phyloP scores from a whole-genome alignment of 2,797 vertebrate species.

The Lepilemur septentrionalis region DNA sequence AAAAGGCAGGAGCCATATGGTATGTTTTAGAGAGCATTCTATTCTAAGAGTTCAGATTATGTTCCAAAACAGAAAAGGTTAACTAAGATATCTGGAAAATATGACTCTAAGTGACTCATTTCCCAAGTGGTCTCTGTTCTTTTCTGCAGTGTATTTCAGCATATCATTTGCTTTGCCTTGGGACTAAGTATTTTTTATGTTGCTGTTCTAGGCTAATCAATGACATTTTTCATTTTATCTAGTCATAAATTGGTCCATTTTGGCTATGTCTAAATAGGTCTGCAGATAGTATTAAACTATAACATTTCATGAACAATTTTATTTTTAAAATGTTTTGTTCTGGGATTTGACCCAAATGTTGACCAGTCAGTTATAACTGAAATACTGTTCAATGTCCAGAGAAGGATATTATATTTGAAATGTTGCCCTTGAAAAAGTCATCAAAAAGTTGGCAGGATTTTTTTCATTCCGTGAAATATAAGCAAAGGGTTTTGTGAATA shows the following conservation, averaged over 20 bases:
- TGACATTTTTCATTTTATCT: conserved; percentile 64
- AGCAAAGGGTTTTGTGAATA: conserved; percentile 15
- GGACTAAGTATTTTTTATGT: conserved; percentile 38
- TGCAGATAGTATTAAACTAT: conserved; percentile 16
- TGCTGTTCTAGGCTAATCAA: conserved; percentile 41
- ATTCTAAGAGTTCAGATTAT: not conserved
- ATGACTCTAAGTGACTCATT: conserved; percentile 21
- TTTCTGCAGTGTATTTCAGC: not conserved
- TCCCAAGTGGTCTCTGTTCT: not conserved
- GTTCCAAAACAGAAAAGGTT: conserved; percentile 14
- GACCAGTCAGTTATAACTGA: conserved; percentile 45
- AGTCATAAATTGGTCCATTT: conserved; percentile 48
- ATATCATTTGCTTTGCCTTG: conserved; percentile 15
- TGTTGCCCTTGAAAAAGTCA: conserved; percentile 46
- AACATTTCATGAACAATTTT: conserved; percentile 33
- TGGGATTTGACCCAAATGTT: conserved; percentile 51
- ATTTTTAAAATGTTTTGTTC: conserved; percentile 51
- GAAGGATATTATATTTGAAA: conserved; percentile 59
- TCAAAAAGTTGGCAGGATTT: conserved; percentile 44
- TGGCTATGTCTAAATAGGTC: conserved; percentile 5
- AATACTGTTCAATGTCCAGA: not conserved
- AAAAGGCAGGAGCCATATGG: not conserved
- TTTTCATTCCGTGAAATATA: conserved; percentile 20
- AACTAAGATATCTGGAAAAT: conserved; percentile 42
- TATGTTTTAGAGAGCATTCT: conserved; percentile 6